Evolutionary conservation across 2,888 invertebrate species (phyloP), one percentile per base, ranked within the genome.

Genomic region (Biston betularia): DNA sequence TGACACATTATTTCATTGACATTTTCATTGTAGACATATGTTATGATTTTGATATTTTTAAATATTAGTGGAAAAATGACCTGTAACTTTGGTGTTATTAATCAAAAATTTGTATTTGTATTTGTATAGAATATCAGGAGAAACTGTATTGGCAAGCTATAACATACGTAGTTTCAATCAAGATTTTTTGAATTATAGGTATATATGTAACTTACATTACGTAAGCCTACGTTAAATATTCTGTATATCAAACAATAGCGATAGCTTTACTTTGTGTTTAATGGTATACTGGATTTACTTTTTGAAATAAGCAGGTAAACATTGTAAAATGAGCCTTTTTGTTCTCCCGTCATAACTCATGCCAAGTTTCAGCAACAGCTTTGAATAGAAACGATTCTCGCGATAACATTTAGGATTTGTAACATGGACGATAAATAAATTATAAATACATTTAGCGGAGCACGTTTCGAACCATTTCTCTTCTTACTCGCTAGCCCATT

Each of bases 401-500:
- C 84, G 85, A 87, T 88, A 88, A 89, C 88, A 86, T 85, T 88
- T 85, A 77, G 82, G 87, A 88, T 89, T 89, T 90, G 89, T 89
- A 88, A 89, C 85, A 88, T 80, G 79, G 80, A 81, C 86, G 89
- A 89, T 89, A 89, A 89, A 90, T 91, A 92, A 92, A 92, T 92
- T 92, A 92, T 92, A 92, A 91, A 92, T 89, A 93, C 90, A 93
- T 92, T 92, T 90, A 89, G 89, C 85, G 77, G 87, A 82, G 88
- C 84, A 89, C 88, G 86, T 89, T 90, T 88, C 83, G 79, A 87
- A 87, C 90, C 91, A 91, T 92, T 92, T 91, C 92, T 90, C 92
- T 92, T 89, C 89, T 89, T 89, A 87, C 88, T 89, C 90, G 89
- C 90, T 92, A 87, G 91, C 88, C 91, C 92, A 91, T 92, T 93